Conservation (phyloP, 2,797 vertebrate species). For the Salmo trutta region DNA sequence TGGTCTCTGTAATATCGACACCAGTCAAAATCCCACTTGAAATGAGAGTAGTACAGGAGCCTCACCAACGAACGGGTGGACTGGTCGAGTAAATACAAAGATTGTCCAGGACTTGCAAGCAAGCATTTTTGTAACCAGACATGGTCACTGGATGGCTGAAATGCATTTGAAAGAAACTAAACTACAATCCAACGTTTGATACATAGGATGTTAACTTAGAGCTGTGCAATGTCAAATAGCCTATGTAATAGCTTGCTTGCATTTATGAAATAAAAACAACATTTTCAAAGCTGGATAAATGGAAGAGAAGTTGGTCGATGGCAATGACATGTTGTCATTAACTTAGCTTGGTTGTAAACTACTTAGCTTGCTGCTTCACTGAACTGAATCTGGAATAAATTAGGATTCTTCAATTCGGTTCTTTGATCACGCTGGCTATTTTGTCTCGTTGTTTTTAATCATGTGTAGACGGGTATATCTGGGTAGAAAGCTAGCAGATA, state of each 20-base stretch:
- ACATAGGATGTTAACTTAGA: constrained; percentile 5
- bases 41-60: not conserved
- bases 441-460: constrained; percentile 59
- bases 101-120: constrained; percentile 22
- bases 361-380: constrained; percentile 49
- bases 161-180: not conserved
- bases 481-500: constrained; percentile 74
- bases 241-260: not conserved
- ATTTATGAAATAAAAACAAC: constrained; percentile 52
- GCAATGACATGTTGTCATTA: constrained; percentile 75
- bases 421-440: constrained; percentile 51
- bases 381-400: constrained; percentile 30
- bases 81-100: not conserved
- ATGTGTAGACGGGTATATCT: constrained; percentile 64
- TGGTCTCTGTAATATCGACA: not conserved
- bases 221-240: constrained; percentile 14
- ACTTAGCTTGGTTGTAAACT: constrained; percentile 72
- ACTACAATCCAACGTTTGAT: constrained; percentile 1
- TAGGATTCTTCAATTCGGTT: constrained; percentile 26
- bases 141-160: constrained; percentile 7
- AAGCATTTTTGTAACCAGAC: constrained; percentile 28
- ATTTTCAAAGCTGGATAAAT: constrained; percentile 60
- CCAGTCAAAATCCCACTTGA: not conserved
- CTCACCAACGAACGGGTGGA: not conserved
- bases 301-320: constrained; percentile 71